phyloP scores from a whole-genome alignment of 2,888 invertebrate genomes.

The Eubasilissa splendida region DNA sequence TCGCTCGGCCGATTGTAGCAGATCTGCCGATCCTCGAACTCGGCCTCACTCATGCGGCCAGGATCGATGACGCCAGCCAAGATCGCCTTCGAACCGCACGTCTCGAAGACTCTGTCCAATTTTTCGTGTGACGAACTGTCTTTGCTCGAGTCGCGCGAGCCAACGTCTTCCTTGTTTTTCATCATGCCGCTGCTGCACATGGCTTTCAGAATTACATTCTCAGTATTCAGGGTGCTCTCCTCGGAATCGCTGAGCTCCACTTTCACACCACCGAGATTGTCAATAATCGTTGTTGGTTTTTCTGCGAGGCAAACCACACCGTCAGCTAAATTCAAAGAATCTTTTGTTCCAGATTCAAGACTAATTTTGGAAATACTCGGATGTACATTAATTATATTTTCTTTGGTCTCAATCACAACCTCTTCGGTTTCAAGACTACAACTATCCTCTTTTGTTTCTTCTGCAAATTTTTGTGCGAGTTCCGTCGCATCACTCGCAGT shows the following conservation, averaged over 20 bases:
- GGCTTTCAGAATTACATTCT: too few species aligned
- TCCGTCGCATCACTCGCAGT: not conserved
- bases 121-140: not conserved
- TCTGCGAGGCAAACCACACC: too few species aligned
- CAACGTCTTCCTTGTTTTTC: too few species aligned
- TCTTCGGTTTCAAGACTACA: too few species aligned
- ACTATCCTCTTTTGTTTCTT: too few species aligned
- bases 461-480: too few species aligned
- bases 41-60: not conserved
- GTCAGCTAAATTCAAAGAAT: not conserved
- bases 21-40: conserved; percentile 6
- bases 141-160: not conserved
- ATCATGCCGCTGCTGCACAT: too few species aligned
- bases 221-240: not conserved
- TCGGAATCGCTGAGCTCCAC: not conserved
- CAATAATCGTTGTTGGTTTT: not conserved
- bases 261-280: not conserved
- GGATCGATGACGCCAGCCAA: conserved; percentile 1
- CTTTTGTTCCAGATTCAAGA: not conserved
- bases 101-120: not conserved
- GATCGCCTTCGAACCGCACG: not conserved
- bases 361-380: too few species aligned
- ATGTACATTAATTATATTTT: too few species aligned
- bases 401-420: too few species aligned
- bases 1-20: not conserved